Base-by-base conservation (phyloP, 2,113 vertebrate genomes). In the Nycticryphes semicollaris region DNA sequence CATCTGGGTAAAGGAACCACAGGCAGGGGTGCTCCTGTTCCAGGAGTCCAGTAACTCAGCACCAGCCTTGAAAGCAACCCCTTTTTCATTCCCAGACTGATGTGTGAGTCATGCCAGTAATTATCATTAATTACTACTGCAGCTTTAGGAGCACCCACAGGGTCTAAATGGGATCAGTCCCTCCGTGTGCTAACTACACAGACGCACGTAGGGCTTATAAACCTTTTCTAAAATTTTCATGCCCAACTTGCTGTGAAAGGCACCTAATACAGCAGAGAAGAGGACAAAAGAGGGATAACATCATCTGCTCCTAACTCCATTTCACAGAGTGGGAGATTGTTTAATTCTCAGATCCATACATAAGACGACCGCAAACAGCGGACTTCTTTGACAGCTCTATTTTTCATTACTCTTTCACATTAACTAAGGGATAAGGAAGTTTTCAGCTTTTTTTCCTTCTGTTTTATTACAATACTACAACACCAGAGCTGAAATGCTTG, bases 151-250 rank as follows among this genome's bases (percentile, higher is more conserved):
- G 79, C 56, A 31, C 43, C 62, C 28, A 24, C 47, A 47, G 86
- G 70, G 48, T 47, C 63, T 62, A 37, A 35, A 47, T 2, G 33
- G 76, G 57, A 62, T 54, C 62, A 16, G 33, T 4, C n/a, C 39
- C 23, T 82, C 57, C 47, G 41, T 10, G 57, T 16, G 72, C 12
- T 7, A 51, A 59, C 14, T 28, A 37, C 57, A 15, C 0, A 2
- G 33, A 27, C 0, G 0, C 28, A 56, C 0, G 0, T 31, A 50
- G 8, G 0, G 4, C 72, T 41, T 1, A 3, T 9, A 50, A 51
- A 62, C 24, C 63, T 25, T 10, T 27, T 28, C 31, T 14, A 35
- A 12, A 25, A 77, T 7, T 48, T 39, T 43, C 30, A 23, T 6
- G 41, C 53, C 84, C 72, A 39, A 37, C 39, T 0, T 63, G 78